A percentile compares a stretch with the other conserved stretches of the same genome.
phyloP scores from a whole-genome alignment of 2,888 invertebrate species.

The Eurois occulta region DNA sequence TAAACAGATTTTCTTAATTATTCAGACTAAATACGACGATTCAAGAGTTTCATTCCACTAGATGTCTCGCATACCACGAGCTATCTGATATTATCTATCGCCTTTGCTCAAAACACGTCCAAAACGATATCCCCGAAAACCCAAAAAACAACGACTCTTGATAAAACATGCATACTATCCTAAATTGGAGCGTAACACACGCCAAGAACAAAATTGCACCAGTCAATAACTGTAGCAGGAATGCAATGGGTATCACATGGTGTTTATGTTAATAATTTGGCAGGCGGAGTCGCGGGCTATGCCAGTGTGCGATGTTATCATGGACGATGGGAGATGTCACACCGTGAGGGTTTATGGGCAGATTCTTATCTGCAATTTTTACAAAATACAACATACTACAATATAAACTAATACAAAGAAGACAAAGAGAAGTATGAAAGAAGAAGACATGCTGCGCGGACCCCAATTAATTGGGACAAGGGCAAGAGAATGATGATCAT shows the following conservation, averaged over 20 bases:
- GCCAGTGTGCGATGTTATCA: conserved; percentile 68
- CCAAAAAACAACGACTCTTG: conserved; percentile 49
- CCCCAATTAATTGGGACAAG: too few species aligned
- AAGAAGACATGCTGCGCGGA: too few species aligned
- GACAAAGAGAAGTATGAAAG: too few species aligned
- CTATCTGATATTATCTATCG: background rate
- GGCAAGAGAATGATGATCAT: too few species aligned
- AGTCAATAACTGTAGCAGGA: conserved; percentile 70
- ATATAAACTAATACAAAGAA: too few species aligned
- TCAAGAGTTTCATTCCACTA: background rate
- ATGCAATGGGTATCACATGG: conserved; percentile 57
- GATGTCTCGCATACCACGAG: background rate
- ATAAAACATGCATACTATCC: conserved; percentile 58
- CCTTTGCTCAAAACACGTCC: background rate
- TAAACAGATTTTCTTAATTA: background rate
- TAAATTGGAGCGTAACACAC: conserved; percentile 56
- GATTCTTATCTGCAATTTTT: conserved; percentile 30
- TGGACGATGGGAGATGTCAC: conserved; percentile 51
- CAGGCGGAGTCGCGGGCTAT: conserved; percentile 71
- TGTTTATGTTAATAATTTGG: conserved; percentile 84
- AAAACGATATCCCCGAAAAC: conserved; percentile 1
- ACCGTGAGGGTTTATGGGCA: conserved; percentile 42
- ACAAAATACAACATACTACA: too few species aligned
- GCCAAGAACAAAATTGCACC: conserved; percentile 70
- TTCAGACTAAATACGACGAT: background rate